Percentiles rank a stretch among this genome's conserved stretches.
Evolutionary conservation across 2,888 invertebrate genomes (phyloP).

Genomic region (Hydrotaea cyrtoneurina): DNA sequence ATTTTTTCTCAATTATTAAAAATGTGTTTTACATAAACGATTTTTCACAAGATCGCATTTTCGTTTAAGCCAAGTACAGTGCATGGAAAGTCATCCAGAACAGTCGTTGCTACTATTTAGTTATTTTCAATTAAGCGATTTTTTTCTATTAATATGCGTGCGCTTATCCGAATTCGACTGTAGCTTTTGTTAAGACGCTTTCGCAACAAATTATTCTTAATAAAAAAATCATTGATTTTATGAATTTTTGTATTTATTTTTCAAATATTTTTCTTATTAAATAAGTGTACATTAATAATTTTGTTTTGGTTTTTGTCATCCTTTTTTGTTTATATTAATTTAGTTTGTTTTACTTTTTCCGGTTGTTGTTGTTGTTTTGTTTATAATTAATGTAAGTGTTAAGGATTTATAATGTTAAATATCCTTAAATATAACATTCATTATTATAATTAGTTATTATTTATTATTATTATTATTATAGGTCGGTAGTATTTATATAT

Average conservation of each 20-base stretch:
- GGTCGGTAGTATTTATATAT: conserved; percentile 14
- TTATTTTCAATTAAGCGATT: no score
- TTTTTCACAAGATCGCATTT: no score
- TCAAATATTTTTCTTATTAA: conserved; percentile 65
- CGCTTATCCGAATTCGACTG: no score
- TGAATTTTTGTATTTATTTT: conserved; percentile 62
- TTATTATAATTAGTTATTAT: conserved; percentile 36
- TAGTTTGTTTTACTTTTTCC: conserved; percentile 13
- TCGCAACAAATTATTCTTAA: background rate
- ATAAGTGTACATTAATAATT: conserved; percentile 65
- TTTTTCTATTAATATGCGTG: no score
- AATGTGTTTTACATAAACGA: no score
- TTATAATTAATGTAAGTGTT: conserved; percentile 64
- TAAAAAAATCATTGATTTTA: conserved; percentile 44
- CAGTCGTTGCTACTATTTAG: no score
- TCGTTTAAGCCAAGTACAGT: no score
- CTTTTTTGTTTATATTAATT: conserved; percentile 13
- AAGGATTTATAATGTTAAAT: conserved; percentile 63
- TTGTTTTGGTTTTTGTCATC: conserved; percentile 34
- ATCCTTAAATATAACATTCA: conserved; percentile 65
- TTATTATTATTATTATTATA: conserved; percentile 18
- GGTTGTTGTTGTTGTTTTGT: conserved; percentile 32
- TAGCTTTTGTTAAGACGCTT: no score
- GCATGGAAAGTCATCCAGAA: no score
- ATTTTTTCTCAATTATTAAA: no score